Percentiles rank a stretch among this genome's conserved stretches.
Conservation (phyloP, 2,888 invertebrate species). For the Drosophila anomalata region DNA sequence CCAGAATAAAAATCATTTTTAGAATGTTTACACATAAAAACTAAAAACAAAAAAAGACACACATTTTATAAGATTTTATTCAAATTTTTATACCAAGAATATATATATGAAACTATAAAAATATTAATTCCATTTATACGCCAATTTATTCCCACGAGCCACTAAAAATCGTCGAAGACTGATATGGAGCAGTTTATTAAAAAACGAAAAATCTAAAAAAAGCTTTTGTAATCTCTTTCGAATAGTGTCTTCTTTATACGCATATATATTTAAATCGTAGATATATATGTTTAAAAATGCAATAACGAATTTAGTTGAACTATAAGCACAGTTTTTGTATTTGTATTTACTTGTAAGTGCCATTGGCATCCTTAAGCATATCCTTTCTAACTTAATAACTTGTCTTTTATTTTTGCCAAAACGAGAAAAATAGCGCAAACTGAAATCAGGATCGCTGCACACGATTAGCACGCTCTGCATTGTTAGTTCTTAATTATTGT, state of each 20-base stretch:
- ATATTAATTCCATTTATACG: constrained; percentile 62
- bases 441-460: constrained; percentile 34
- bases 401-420: constrained; percentile 67
- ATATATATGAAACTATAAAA: constrained; percentile 27
- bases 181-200: constrained; percentile 66
- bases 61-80: constrained; percentile 72
- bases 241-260: constrained; percentile 65
- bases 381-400: constrained; percentile 55
- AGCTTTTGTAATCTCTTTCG: constrained; percentile 71
- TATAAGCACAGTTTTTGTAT: constrained; percentile 62
- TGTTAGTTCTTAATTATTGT: constrained; percentile 75
- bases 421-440: constrained; percentile 41
- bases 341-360: constrained; percentile 59
- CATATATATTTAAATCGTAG: constrained; percentile 9
- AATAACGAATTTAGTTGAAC: constrained; percentile 75
- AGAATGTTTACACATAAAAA: constrained; percentile 54
- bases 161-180: constrained; percentile 68
- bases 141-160: constrained; percentile 74
- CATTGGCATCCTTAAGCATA: constrained; percentile 73
- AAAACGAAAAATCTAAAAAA: constrained; percentile 31
- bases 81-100: constrained; percentile 63
- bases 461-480: constrained; percentile 61
- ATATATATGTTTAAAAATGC: constrained; percentile 43
- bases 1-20: constrained; percentile 61
- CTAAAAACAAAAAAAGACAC: constrained; percentile 8